Conservation (phyloP, 2,888 invertebrate genomes). For the Chaetogeoica ovagalla region DNA sequence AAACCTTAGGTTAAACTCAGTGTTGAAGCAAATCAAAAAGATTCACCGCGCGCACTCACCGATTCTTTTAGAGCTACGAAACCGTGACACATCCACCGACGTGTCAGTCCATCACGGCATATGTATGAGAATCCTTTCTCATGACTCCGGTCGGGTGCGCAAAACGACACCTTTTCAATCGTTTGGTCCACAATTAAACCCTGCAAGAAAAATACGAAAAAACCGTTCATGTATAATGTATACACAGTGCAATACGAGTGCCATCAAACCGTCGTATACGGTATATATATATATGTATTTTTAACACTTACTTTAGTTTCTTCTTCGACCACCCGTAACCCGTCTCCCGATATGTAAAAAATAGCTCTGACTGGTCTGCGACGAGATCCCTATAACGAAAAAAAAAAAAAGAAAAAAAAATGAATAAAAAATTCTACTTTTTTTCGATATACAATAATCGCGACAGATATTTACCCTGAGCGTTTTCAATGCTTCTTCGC, state of each 20-base stretch:
- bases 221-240: neutral
- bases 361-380: conserved; percentile 86
- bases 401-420: neutral
- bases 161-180: conserved; percentile 99
- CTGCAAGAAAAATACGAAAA: conserved; percentile 58
- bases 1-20: too few relatives aligned
- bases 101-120: conserved; percentile 96
- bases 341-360: conserved; percentile 91
- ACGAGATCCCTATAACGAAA: conserved; percentile 72
- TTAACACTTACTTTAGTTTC: conserved; percentile 76
- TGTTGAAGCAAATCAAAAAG: too few relatives aligned
- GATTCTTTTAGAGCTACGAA: conserved; percentile 94
- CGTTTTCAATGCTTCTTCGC: conserved; percentile 97
- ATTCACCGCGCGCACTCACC: conserved; percentile 60
- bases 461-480: conserved; percentile 75
- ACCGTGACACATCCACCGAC: conserved; percentile 99
- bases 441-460: neutral
- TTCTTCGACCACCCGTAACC: conserved; percentile 95
- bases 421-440: neutral
- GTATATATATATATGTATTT: neutral
- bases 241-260: too few relatives aligned
- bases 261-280: too few relatives aligned
- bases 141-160: conserved; percentile 97
- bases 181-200: conserved; percentile 99
- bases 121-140: conserved; percentile 99